Percentiles rank a stretch among this genome's conserved stretches.
These are phyloP conservation scores for Clarias laeviceps DNA, from an alignment of 2,797 vertebrate genomes.

Conservation along the genomic window DNA sequence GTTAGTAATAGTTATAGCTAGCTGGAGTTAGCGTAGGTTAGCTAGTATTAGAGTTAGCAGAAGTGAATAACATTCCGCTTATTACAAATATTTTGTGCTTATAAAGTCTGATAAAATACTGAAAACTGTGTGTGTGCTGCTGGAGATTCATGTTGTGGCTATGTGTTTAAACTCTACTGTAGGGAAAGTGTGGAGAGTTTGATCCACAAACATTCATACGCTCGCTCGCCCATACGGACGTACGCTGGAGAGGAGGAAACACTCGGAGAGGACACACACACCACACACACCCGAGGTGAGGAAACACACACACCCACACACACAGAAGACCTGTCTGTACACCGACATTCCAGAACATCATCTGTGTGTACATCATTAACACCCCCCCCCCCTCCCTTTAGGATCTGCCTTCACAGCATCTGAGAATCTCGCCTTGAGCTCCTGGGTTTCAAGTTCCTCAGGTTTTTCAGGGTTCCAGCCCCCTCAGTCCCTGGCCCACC, in stretches of 20 bases:
- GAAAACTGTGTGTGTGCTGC: background rate
- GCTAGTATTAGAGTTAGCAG: too few relatives aligned
- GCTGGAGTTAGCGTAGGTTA: too few relatives aligned
- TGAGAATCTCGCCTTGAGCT: conserved; percentile 93
- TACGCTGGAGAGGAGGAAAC: conserved; percentile 92
- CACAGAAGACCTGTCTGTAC: background rate
- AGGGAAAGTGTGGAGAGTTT: conserved; percentile 98
- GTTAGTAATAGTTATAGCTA: background rate
- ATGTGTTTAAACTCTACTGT: conserved; percentile 73
- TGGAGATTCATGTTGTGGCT: conserved; percentile 10
- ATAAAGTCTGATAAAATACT: background rate
- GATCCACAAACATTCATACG: conserved; percentile 99
- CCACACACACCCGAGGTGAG: conserved; percentile 85
- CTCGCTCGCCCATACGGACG: conserved; percentile 93
- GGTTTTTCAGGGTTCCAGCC: conserved; percentile 94
- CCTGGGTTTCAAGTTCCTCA: conserved; percentile 92
- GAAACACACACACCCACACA: background rate
- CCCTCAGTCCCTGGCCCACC: conserved; percentile 90
- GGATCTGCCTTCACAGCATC: conserved; percentile 95
- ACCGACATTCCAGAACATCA: background rate
- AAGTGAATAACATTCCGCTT: background rate
- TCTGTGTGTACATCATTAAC: background rate
- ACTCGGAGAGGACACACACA: conserved; percentile 85
- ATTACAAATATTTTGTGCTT: background rate
- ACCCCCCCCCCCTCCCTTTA: conserved; percentile 53